These are phyloP conservation scores for Malurus cyaneus DNA, from an alignment of 2,113 vertebrate genomes.

Conservation along the genomic window DNA sequence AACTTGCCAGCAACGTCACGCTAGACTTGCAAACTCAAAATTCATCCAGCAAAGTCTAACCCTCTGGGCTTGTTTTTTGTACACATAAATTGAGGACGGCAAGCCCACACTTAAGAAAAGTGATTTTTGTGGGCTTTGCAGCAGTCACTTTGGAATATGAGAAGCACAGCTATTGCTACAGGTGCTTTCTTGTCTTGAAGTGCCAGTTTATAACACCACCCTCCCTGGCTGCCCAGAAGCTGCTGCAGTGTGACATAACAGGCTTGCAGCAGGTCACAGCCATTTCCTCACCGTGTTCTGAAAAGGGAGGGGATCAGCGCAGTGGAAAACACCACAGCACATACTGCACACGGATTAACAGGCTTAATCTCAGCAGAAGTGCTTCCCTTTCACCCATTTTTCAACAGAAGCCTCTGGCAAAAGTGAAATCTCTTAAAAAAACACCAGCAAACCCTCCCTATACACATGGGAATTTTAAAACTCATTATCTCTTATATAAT, in stretches of 20 bases:
- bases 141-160: background rate
- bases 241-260: background rate
- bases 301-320: rapidly evolving
- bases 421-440: background rate
- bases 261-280: background rate
- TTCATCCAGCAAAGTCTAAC: background rate
- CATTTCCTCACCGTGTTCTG: background rate
- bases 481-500: background rate
- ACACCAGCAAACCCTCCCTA: background rate
- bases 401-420: background rate
- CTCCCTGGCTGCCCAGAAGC: background rate
- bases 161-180: background rate
- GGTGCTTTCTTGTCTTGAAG: background rate
- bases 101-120: background rate
- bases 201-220: background rate
- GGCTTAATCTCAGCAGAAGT: background rate
- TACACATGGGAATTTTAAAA: background rate
- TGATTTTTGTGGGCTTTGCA: background rate
- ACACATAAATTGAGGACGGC: background rate
- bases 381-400: background rate
- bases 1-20: background rate
- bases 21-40: background rate
- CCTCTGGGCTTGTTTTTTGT: background rate
- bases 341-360: background rate
- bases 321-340: background rate